Percentiles rank a stretch among this genome's conserved stretches.
phyloP scores from a whole-genome alignment of 2,113 vertebrate species.

The Ageneiosus marmoratus region DNA sequence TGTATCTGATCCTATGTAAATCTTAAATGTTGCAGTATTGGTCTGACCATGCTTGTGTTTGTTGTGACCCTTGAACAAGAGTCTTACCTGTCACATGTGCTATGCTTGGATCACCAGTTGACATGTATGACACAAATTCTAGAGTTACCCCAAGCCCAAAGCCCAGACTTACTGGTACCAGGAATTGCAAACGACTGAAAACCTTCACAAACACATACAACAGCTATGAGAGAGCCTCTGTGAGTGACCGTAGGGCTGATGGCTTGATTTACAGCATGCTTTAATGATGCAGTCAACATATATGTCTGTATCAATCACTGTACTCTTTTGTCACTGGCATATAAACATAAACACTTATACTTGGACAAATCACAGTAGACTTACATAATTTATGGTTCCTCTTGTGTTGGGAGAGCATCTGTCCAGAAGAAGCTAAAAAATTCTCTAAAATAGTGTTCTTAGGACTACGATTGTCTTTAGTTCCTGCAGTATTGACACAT shows the following conservation, averaged over 20 bases:
- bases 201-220: not conserved
- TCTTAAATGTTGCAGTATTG: not conserved
- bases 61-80: not conserved
- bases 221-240: not conserved
- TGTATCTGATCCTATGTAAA: not conserved
- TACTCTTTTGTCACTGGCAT: no score
- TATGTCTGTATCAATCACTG: no score
- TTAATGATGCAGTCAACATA: constrained; percentile 8
- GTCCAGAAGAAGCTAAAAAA: no score
- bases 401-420: no score
- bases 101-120: not conserved
- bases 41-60: not conserved
- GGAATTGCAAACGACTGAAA: not conserved
- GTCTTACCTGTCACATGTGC: not conserved
- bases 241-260: constrained; percentile 7
- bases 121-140: not conserved
- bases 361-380: no score
- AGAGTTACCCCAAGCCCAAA: not conserved
- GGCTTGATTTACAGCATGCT: constrained; percentile 4
- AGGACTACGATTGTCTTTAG: no score
- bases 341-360: no score
- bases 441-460: no score
- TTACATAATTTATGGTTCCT: no score
- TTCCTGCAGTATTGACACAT: no score
- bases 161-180: not conserved